Conservation (phyloP, 1,140 invertebrate species). For the Drosophila murphyi region DNA sequence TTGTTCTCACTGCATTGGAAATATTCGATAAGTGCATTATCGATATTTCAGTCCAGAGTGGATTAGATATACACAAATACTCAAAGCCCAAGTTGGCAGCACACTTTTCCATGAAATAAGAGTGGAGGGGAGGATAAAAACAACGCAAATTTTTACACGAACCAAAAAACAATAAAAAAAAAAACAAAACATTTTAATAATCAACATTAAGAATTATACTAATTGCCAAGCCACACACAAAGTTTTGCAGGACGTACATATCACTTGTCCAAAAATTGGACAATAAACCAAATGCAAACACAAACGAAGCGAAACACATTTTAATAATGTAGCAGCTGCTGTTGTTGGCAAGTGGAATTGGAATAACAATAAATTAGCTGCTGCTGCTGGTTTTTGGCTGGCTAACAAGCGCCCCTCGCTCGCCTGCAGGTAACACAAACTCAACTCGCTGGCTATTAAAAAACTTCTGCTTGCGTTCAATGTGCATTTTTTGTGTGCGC, state of each 20-base stretch:
- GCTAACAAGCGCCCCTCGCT: neutral
- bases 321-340: conserved; percentile 48
- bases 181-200: conserved; percentile 30
- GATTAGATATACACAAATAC: conserved; percentile 36
- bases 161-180: conserved; percentile 16
- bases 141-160: conserved; percentile 42
- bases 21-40: conserved; percentile 1
- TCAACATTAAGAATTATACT: neutral
- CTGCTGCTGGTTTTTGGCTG: conserved; percentile 8
- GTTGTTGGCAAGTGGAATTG: conserved; percentile 27
- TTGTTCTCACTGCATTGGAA: neutral
- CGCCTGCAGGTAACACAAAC: conserved; percentile 22
- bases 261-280: neutral
- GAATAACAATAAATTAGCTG: conserved; percentile 30
- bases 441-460: conserved; percentile 36
- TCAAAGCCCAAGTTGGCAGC: conserved; percentile 33
- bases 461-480: conserved; percentile 20
- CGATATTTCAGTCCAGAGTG: neutral
- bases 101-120: conserved; percentile 15
- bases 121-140: conserved; percentile 36
- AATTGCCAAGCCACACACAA: conserved; percentile 13
- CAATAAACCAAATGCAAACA: neutral
- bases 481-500: conserved; percentile 22
- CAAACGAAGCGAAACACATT: neutral
- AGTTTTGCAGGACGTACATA: neutral